Conservation (phyloP, 2,113 vertebrate genomes). For the Platycercus adscitus region DNA sequence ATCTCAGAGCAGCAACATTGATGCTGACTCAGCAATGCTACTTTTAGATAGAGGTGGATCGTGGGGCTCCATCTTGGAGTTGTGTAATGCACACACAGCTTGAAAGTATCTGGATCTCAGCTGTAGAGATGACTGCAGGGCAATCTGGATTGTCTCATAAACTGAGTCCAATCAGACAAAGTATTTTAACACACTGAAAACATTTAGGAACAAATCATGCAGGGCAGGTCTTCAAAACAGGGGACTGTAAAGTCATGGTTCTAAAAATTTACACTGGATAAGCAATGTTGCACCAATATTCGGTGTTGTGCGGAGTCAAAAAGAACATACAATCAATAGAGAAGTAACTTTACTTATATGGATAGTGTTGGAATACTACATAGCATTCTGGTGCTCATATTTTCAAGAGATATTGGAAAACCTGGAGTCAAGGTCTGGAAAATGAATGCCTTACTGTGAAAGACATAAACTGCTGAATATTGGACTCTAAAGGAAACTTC, state of each 20-base stretch:
- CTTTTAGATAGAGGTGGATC: background rate
- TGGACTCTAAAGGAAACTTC: background rate
- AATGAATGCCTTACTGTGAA: background rate
- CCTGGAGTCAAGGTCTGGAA: background rate
- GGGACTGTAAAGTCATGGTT: background rate
- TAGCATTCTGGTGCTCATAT: background rate
- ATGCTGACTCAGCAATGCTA: background rate
- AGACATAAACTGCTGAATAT: background rate
- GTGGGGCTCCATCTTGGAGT: background rate
- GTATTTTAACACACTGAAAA: background rate
- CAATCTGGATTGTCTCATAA: background rate
- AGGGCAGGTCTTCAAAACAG: background rate
- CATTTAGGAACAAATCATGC: background rate
- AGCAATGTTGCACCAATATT: background rate
- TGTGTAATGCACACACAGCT: background rate
- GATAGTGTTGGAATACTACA: background rate
- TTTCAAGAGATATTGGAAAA: background rate
- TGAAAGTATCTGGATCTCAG: background rate
- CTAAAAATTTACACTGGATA: background rate
- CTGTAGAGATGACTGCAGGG: background rate
- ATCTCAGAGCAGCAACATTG: accelerated
- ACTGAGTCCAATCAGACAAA: background rate
- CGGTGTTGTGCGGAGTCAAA: background rate
- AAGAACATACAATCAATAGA: background rate
- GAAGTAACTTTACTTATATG: background rate